Base-by-base conservation (phyloP, 2,113 vertebrate genomes). In the Gavia stellata region DNA sequence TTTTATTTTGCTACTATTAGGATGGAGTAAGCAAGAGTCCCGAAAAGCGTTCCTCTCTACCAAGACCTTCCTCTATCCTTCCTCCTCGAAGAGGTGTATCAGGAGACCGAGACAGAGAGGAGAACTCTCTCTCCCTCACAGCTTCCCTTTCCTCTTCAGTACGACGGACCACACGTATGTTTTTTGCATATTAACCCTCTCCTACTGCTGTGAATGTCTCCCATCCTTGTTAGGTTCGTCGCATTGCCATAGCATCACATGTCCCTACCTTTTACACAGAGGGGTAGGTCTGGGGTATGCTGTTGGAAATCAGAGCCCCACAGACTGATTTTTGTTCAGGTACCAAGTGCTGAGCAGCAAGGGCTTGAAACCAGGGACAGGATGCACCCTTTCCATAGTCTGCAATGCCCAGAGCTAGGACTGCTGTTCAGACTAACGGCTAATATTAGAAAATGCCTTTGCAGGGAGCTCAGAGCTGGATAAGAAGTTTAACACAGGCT, bases 51-150 rank as follows among this genome's bases (percentile, higher is more conserved):
- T 99, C 99, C 24, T 99, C 99, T 44, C 96, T 99, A 71, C 99
- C 99, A 3, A 98, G 99, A 77, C 99, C 99, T 47, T 98, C 99
- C 63, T 99, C 99, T 7, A 99, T 99, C 80, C 98, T 99, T 70
- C 99, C 98, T 88, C 98, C 99, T 90, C 99, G 99, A 84, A 97
- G 98, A 52, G 97, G 98, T 12, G 74, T 97, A 0, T 98, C 99
- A 38, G 98, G 98, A 56, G 99, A 99, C 47, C 97, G 98, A 1
- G 99, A 99, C 94, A 94, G 98, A 87, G 99, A 99, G 56, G 99
- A 99, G 93, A 99, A 98, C 86, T 99, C 99, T 68, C 98, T 99
- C 85, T 99, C 99, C 90, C 98, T 99, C 96, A 99, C 99, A 90
- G 97, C 99, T 78, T 99, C 99, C 12, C 98, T 99, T 16, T 99